Base-by-base conservation (phyloP, 2,113 vertebrate genomes). In the Ornithorhynchus anatinus region DNA sequence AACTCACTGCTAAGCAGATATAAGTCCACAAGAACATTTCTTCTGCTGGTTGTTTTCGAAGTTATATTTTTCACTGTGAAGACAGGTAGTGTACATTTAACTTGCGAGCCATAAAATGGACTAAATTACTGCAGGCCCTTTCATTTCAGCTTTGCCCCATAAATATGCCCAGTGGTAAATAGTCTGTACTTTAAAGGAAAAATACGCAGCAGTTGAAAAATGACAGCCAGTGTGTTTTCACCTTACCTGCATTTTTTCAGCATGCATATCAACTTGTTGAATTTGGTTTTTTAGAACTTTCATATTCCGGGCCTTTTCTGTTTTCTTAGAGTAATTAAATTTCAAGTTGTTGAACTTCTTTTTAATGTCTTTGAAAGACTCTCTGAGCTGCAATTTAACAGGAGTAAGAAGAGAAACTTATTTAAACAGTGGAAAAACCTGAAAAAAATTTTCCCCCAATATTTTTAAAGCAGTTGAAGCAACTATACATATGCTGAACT, bases 321-420 rank as follows among this genome's bases (percentile, higher is more conserved):
- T 92, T 91, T 93, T 96, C 88, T 96, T 96, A 16, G 67, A 86
- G 23, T 96, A 96, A 79, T 95, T 96, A 77, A 96, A 96, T 82
- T 95, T 96, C 80, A 95, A 75, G 73, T 96, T 96, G 86, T 96
- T 96, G 89, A 96, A 95, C 82, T 95, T 96, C 90, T 96, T 96
- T 90, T 94, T 96, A 35, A 95, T 87, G 77, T 96, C 95, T 85
- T 93, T 96, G 84, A 96, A 96, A 47, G 95, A 95, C 51, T 95
- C 95, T 86, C 86, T 94, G 63, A 96, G 82, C 96, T 96, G 82
- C 6, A 73, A 64, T 69, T 75, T 35, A 66, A 65, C 35, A 81
- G 93, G 6, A 71, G 33, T 62, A 74, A 77, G 1, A 38, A 3
- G 20, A 51, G 6, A 52, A 77, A 39, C 45, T n/a, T n/a, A n/a